Evolutionary conservation across 2,113 vertebrate genomes (phyloP), one percentile per base, ranked within the genome.

Genomic region (Platycercus adscitus): DNA sequence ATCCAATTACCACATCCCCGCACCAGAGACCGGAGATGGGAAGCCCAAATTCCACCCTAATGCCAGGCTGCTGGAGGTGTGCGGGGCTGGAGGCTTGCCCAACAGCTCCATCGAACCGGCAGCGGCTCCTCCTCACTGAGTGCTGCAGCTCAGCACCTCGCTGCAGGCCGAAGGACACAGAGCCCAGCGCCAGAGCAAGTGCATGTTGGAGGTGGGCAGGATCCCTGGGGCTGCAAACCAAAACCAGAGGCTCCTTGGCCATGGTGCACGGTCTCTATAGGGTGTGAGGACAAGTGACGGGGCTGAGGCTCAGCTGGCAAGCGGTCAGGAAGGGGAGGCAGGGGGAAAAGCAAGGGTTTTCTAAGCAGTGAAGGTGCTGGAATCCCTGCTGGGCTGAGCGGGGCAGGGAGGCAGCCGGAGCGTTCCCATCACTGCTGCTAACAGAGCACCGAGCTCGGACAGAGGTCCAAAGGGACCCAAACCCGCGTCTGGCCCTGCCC

Each of bases 191-290:
- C 73, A 26, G 29, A 37, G 61, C 72, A 12, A 17, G 56, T 20
- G 37, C 39, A 37, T 7, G 29, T 4, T 15, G 29, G 49, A 35
- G 81, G 68, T 17, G 86, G 33, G 53, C 12, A 7, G 58, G 43
- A 41, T 44, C 55, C 13, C 18, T 4, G 61, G 26, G 20, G n/a
- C 69, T 17, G 44, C 9, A 24, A 20, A 49, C 11, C 33, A 7
- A 8, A 29, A 3, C 1, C 52, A 19, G 4, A 24, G 31, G 2
- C 21, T 35, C 58, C 16, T 78, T 20, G 55, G 52, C 77, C 47
- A 1, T 3, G 0, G 7, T 4, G 50, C 43, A 3, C 5, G 35
- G 58, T 31, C 53, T 41, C 47, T 8, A 25, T 35, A 3, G 31
- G 7, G 18, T 33, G 11, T 0, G 29, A 44, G 69, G 61, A 31